Evolutionary conservation across 2,113 vertebrate genomes (phyloP).

Genomic region (Cyrtonyx montezumae): DNA sequence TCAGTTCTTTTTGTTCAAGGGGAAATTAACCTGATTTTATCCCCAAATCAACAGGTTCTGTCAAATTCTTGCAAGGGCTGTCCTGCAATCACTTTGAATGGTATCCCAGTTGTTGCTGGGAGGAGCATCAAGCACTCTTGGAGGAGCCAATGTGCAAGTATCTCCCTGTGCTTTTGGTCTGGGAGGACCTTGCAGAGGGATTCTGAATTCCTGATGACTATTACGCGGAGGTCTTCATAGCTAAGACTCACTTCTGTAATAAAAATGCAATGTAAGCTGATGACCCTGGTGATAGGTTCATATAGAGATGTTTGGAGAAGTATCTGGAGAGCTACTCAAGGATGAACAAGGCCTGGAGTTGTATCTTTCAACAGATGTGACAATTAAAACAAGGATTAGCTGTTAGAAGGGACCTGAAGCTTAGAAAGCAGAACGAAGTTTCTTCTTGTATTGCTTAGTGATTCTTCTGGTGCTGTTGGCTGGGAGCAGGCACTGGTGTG

Average conservation of each 20-base stretch:
- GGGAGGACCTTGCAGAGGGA: not conserved
- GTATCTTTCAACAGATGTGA: not conserved
- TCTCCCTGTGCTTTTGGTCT: not conserved
- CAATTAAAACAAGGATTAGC: not conserved
- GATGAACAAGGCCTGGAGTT: not conserved
- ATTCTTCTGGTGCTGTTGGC: not conserved
- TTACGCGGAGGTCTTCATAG: not conserved
- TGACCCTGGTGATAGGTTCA: not conserved
- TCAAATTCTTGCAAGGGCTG: not conserved
- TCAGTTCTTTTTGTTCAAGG: not conserved
- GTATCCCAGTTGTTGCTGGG: not conserved
- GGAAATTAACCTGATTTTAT: not conserved
- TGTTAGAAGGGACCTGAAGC: not conserved
- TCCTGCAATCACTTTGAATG: rapidly evolving
- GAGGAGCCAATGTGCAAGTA: not conserved
- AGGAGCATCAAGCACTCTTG: not conserved
- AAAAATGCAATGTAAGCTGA: not conserved
- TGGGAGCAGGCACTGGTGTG: rapidly evolving
- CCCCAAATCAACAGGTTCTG: not conserved
- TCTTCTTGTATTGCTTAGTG: not conserved
- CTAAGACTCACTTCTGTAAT: not conserved
- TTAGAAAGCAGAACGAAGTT: not conserved
- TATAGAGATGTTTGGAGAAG: not conserved
- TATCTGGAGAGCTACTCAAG: not conserved
- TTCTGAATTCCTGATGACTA: not conserved